Base-by-base conservation (phyloP, 2,888 invertebrate species). In the Rhamnusium bicolor region DNA sequence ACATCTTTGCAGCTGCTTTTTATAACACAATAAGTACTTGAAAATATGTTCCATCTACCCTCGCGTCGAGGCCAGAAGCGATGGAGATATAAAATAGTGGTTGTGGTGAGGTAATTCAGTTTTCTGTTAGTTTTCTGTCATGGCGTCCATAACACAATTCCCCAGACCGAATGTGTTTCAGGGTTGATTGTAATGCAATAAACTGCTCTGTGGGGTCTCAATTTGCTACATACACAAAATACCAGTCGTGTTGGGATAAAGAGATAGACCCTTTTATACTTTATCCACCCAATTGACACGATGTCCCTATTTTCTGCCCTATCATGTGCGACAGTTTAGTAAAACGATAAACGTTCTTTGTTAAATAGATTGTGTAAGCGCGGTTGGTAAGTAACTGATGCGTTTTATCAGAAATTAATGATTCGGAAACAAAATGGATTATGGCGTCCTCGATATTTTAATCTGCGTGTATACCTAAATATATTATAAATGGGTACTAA, bases 1-100 rank as follows among this genome's bases (percentile, higher is more conserved):
- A 0, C 60, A 46, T 14, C 16, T 4, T n/a, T 60, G 53, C 80
- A 82, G 81, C 82, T 81, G 81, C 79, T 81, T 77, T 77, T 76
- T 75, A 72, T 68, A 69, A 72, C 66, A 84, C 83, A 84, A 83
- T 83, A 79, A 77, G 75, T 80, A 82, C 83, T 84, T 72, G 82
- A 83, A 79, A 82, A 80, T 82, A 81, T 81, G 84, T 79, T 80
- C 80, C 78, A 79, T 79, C 77, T 21, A 46, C 46, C 61, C 40
- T 19, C 72, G 74, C 61, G 19, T 19, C 72, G 74, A 77, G 77
- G 72, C 71, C 61, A 46, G 61, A 24, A 24, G 24, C 24, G 6
- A 49, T 21, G 27, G 46, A 18, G 60, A 32, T n/a, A 12, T 53
- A 53, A 61, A 61, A 19, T 53, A 53, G 49, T 49, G 51, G 51